Conservation (phyloP, 2,888 invertebrate genomes). For the Lasioglossum pauxillum region DNA sequence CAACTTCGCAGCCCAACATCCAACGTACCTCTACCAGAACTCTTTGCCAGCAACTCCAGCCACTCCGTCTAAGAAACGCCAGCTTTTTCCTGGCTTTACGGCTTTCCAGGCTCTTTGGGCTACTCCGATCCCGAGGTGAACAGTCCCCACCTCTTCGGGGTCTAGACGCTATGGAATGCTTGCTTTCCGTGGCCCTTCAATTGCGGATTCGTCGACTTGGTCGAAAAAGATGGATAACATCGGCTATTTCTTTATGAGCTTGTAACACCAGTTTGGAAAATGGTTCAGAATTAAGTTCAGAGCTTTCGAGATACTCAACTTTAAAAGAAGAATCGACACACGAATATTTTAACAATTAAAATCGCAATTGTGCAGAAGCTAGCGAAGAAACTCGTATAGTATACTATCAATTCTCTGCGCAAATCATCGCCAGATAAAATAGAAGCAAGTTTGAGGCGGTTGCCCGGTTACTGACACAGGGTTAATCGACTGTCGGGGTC, state of each 20-base stretch:
- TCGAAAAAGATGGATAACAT: background rate
- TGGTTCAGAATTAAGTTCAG: too few relatives aligned
- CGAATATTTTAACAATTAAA: background rate
- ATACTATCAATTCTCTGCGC: background rate
- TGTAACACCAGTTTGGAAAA: too few relatives aligned
- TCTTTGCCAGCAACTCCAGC: background rate
- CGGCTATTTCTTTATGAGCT: background rate
- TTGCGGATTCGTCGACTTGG: background rate
- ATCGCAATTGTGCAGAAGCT: background rate
- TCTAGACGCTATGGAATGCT: background rate
- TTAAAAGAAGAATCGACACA: background rate
- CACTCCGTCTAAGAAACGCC: background rate
- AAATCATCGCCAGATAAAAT: background rate
- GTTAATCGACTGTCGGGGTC: background rate
- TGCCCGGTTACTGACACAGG: constrained; percentile 3
- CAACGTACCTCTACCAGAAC: constrained; percentile 23
- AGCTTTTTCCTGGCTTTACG: background rate
- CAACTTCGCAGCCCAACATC: constrained; percentile 39
- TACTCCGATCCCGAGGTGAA: background rate
- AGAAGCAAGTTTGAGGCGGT: background rate
- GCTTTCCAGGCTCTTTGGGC: background rate
- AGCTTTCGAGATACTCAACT: background rate
- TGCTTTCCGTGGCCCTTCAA: background rate
- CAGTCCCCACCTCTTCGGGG: background rate
- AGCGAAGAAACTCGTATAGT: background rate